Base-by-base conservation (phyloP, 2,888 invertebrate species). In the Craniophora ligustri region DNA sequence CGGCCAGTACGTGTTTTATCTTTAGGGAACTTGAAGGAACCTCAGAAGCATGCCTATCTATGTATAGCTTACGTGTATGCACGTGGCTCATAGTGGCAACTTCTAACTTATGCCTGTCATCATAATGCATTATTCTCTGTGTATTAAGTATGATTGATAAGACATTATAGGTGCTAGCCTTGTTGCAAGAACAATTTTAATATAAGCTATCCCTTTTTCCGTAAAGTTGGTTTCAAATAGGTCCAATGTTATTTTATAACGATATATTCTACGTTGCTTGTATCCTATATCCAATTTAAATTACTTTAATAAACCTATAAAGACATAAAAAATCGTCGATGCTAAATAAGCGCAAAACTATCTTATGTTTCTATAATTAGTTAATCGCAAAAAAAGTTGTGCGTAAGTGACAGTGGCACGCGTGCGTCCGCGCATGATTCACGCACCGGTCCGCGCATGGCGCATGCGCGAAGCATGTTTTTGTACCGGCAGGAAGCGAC, bases 1-100 rank as follows among this genome's bases (percentile, higher is more conserved):
- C 61, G 72, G 66, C 72, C 63, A 59, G 79, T 79, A 84, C 88
- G 88, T 88, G 88, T 79, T 81, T 75, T 85, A 85, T 87, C 85
- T 77, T 70, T 73, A 57, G 72, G 72, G 70, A 62, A 48, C 67
- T 41, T 31, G 53, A 23, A 61, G 55, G 59, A 68, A 62, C 47
- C 48, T 55, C 21, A 54, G 38, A 49, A 47, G 35, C 28, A 48
- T 36, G 50, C 39, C 36, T 49, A 28, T 49, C 30, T 32, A 45
- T 45, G 47, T 48, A n/a, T n/a, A n/a, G n/a, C n/a, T n/a, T n/a
- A 64, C 54, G 51, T 67, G 65, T 59, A 56, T 56, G 32, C 42
- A 36, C n/a, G 38, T 50, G 28, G 32, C 45, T 18, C 36, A 60
- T 48, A 30, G n/a, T n/a, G n/a, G 57, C 32, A 75, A 77, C 73